phyloP scores from a whole-genome alignment of 2,113 vertebrate species.

The Riparia riparia region DNA sequence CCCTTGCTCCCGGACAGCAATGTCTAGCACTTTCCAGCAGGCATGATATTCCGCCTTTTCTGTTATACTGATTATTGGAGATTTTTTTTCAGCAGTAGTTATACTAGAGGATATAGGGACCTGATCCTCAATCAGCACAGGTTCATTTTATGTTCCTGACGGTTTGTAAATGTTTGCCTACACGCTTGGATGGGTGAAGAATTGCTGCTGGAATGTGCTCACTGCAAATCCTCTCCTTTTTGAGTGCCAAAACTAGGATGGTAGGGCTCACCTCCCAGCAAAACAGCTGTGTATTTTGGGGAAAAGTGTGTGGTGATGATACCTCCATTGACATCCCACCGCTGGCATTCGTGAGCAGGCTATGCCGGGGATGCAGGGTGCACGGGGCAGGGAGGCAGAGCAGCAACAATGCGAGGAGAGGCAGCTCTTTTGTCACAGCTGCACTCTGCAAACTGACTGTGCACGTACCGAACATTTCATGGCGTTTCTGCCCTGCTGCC shows the following conservation, averaged over 20 bases:
- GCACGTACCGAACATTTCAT: background rate
- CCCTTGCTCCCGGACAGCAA: background rate
- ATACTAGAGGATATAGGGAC: too few species aligned
- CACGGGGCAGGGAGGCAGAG: background rate
- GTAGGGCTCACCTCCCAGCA: background rate
- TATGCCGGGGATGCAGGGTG: background rate
- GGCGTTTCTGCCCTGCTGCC: background rate
- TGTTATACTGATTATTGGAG: background rate
- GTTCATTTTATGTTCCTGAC: background rate
- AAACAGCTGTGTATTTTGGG: background rate
- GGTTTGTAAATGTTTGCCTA: background rate
- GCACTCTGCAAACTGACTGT: background rate
- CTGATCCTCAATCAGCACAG: background rate
- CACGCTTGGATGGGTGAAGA: background rate
- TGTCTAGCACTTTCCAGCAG: background rate
- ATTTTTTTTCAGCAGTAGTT: background rate
- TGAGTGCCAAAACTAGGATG: background rate
- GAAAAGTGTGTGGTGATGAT: background rate
- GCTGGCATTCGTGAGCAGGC: rapidly evolving
- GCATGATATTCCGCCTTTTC: background rate
- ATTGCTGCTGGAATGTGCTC: background rate
- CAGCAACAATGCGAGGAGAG: rapidly evolving
- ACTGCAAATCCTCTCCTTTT: background rate
- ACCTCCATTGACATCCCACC: rapidly evolving
- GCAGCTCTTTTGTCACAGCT: background rate